phyloP scores from a whole-genome alignment of 2,797 vertebrate genomes.

The Harpagifer antarcticus region DNA sequence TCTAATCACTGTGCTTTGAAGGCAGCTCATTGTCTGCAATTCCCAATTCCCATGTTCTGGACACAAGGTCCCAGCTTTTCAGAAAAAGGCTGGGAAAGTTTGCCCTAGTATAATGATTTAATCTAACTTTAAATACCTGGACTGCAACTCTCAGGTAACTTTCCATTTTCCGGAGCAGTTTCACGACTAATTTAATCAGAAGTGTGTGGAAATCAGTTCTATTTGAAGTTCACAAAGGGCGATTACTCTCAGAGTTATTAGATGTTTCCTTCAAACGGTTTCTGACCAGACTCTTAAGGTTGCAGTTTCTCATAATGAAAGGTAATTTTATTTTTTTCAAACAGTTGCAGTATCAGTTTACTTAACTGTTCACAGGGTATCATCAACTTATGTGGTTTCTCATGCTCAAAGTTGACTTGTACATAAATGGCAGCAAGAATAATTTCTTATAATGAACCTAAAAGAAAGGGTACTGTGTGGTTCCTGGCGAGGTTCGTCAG shows the following conservation, averaged over 20 bases:
- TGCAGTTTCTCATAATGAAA: constrained; percentile 60
- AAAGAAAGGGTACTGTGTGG: constrained; percentile 50
- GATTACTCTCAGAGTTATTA: constrained; percentile 59
- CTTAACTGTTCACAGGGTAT: constrained; percentile 39
- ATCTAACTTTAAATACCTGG: constrained; percentile 30
- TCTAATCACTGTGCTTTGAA: constrained; percentile 73
- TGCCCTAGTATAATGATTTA: constrained; percentile 10
- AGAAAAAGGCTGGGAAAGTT: constrained; percentile 25
- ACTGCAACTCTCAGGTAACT: constrained; percentile 38
- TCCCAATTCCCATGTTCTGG: no score
- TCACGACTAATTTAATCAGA: constrained; percentile 65
- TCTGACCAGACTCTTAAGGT: constrained; percentile 43
- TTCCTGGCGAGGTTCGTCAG: constrained; percentile 36
- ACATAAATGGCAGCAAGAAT: constrained; percentile 56
- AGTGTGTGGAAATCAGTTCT: constrained; percentile 64
- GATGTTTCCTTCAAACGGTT: constrained; percentile 67
- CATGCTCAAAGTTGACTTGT: constrained; percentile 49
- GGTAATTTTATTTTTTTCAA: constrained; percentile 44
- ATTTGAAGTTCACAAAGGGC: constrained; percentile 43
- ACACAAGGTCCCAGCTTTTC: constrained; percentile 4
- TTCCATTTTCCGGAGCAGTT: constrained; percentile 50
- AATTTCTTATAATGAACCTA: constrained; percentile 65
- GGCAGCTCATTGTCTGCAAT: constrained; percentile 62
- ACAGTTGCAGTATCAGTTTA: constrained; percentile 65
- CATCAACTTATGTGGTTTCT: constrained; percentile 57